Base-by-base conservation (phyloP, 2,888 invertebrate genomes). In the Biston stratarius region DNA sequence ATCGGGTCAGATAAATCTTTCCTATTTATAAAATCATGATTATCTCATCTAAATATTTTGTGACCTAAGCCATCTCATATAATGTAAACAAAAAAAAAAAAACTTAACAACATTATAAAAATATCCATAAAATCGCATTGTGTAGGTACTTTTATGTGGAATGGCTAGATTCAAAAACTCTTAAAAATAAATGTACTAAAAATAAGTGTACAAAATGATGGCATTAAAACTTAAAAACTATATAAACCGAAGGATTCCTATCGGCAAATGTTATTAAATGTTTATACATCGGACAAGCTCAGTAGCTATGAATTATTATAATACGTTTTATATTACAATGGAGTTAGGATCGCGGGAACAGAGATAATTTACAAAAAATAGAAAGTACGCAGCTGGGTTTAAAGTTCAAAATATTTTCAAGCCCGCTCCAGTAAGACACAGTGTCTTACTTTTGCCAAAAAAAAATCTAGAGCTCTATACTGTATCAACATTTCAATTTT, bases 91-190 rank as follows among this genome's bases (percentile, higher is more conserved):
- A 62, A 71, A 75, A 76, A 53, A 57, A 61, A 47, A 62, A 71
- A 75, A 76, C 67, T 68, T 72, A 69, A 73, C 69, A 69, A 58
- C 49, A 68, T 24, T 61, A 63, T 59, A 64, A 68, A 58, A 73
- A 76, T 57, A 64, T 52, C 45, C 51, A 5, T 62, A 64, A 65
- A 45, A 48, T 59, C 38, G 47, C 24, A 64, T 42, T 36, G 53
- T 60, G 64, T 65, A 71, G 61, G 59, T 64, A 69, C 61, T 61
- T 67, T 48, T 14, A 63, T 42, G 70, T 69, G 70, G 72, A 74
- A 74, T 74, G 74, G 67, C 67, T 72, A 14, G 57, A 64, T 59
- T 47, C 6, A 45, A 61, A 70, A 64, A 57, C 36, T 15, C 48
- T 57, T 55, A 55, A 33, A 58, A 61, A 61, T 42, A 53, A 56